Percentiles rank a stretch among this genome's conserved stretches.
Conservation (phyloP, 2,888 invertebrate genomes). For the Oegoconia quadripuncta region DNA sequence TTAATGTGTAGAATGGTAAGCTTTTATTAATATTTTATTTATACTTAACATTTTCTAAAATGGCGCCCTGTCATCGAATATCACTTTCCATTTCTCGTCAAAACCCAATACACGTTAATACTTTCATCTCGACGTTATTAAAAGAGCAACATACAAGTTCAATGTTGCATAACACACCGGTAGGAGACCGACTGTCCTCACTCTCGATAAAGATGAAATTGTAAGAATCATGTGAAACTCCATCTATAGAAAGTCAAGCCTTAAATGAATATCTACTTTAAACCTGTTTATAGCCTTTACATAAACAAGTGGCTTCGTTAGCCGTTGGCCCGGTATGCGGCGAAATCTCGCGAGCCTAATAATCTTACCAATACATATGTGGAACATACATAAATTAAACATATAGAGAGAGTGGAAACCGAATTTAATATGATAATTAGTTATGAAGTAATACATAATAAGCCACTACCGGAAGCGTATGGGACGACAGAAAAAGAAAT, state of each 20-base stretch:
- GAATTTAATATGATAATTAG: constrained; percentile 21
- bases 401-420: constrained; percentile 42
- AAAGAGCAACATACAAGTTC: background rate
- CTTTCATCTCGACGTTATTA: background rate
- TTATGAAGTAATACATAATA: constrained; percentile 26
- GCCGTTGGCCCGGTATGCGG: constrained; percentile 29
- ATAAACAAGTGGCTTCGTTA: constrained; percentile 32
- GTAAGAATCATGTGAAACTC: constrained; percentile 47
- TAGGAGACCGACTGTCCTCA: background rate
- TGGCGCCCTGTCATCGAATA: background rate
- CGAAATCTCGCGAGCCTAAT: constrained; percentile 41
- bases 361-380: constrained; percentile 46
- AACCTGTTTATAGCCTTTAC: constrained; percentile 48
- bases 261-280: constrained; percentile 42
- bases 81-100: constrained; percentile 2
- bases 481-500: constrained; percentile 6
- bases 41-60: background rate
- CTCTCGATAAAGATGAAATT: constrained; percentile 42
- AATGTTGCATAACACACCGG: constrained; percentile 6
- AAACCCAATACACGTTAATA: background rate
- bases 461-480: constrained; percentile 17
- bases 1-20: background rate
- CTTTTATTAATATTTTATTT: background rate
- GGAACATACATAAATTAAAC: constrained; percentile 47
- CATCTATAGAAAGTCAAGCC: constrained; percentile 55